A percentile compares a stretch with the other conserved stretches of the same genome.
Evolutionary conservation across 2,797 vertebrate species (phyloP).

Genomic region (Lagocephalus sceleratus): DNA sequence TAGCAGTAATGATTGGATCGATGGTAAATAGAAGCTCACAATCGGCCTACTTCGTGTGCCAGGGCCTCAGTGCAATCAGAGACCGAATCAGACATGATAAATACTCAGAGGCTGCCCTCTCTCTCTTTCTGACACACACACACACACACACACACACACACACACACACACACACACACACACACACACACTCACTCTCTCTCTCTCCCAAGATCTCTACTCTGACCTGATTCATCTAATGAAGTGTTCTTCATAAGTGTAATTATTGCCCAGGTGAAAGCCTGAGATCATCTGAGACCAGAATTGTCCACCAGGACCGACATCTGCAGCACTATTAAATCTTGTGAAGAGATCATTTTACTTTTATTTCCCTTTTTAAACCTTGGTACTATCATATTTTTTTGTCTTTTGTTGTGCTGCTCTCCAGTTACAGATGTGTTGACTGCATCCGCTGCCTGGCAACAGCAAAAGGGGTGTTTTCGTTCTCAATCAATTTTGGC

Average conservation of each 20-base stretch:
- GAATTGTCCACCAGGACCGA: constrained; percentile 58
- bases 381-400: constrained; percentile 26
- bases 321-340: constrained; percentile 62
- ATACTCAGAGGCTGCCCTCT: neutral
- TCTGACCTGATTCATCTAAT: constrained; percentile 64
- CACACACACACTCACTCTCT: neutral
- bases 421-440: constrained; percentile 21
- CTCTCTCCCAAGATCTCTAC: constrained; percentile 1
- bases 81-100: constrained; percentile 5
- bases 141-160: constrained; percentile 7
- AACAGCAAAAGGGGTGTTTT: constrained; percentile 17
- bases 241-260: constrained; percentile 56
- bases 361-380: constrained; percentile 43
- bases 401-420: neutral
- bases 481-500: constrained; percentile 2
- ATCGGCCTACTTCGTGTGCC: too few species aligned
- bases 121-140: neutral
- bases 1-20: constrained; percentile 6
- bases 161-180: too few species aligned
- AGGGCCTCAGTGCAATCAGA: constrained; percentile 10
- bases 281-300: constrained; percentile 37
- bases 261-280: constrained; percentile 51
- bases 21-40: too few species aligned
- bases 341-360: constrained; percentile 53
- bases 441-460: constrained; percentile 34